Base-by-base conservation (phyloP, 2,113 vertebrate genomes). In the Indri indri region DNA sequence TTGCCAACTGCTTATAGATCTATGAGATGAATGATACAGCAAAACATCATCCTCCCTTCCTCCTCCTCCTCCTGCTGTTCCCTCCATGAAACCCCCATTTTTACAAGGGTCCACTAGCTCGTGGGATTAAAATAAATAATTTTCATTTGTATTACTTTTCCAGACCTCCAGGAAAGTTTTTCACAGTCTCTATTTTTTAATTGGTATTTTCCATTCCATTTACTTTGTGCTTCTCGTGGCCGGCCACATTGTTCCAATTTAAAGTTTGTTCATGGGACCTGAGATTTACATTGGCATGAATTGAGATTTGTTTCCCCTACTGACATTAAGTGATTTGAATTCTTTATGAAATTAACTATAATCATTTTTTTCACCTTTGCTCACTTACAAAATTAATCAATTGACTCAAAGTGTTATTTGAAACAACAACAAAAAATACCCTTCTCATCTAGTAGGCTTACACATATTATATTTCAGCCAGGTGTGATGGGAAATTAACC, bases 361-460 rank as follows among this genome's bases (percentile, higher is more conserved):
- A 66, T 94, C 97, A 77, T 76, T 96, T 97, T 95, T 86, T 45
- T 88, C 92, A 95, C n/a, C 90, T 88, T 71, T 79, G 10, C 57
- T 65, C 97, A 95, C 42, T 65, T 97, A 82, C 4, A 73, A 95
- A 98, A 97, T 94, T 93, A 96, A 98, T 97, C 77, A 96, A 93
- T 66, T 90, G 86, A 90, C 94, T 94, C 89, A 79, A 97, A 85
- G 74, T 96, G 92, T 95, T 97, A 79, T 77, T 94, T 85, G 25
- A 96, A 97, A 91, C 47, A 96, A 98, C 98, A 97, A 87, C 68
- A 95, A 98, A 98, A 96, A 91, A 65, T 54, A 95, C 16, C 18
- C 25, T 30, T 95, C 13, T 83, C 90, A 96, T 97, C 94, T 91
- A 88, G 91, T 92, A 27, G 94, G 83, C 92, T 91, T 4, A 3